These are phyloP conservation scores for Tachycineta bicolor DNA, from an alignment of 2,113 vertebrate species.

Conservation along the genomic window DNA sequence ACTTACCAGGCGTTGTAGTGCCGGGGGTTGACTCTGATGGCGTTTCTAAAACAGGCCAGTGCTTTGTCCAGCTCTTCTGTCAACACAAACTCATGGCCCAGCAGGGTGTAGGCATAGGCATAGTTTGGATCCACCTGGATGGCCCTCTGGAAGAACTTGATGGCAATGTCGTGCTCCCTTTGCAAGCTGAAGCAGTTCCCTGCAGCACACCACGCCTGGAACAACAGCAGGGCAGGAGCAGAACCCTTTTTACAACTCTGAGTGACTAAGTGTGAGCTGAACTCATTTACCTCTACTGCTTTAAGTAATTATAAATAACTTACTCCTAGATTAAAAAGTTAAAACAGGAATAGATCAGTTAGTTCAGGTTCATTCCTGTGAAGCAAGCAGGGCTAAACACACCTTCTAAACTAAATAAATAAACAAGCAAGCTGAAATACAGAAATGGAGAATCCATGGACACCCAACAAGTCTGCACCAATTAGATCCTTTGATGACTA, in stretches of 20 bases:
- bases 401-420: background rate
- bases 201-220: conserved; percentile 95
- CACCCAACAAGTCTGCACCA: background rate
- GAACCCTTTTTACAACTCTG: background rate
- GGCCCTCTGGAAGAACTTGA: conserved; percentile 98
- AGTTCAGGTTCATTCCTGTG: background rate
- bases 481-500: background rate
- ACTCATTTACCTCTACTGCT: background rate
- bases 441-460: background rate
- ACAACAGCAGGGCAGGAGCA: background rate
- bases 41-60: conserved; percentile 93
- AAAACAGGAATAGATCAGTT: background rate
- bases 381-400: background rate
- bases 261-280: background rate
- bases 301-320: background rate
- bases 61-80: conserved; percentile 98
- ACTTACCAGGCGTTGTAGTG: conserved; percentile 96
- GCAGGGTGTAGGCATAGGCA: conserved; percentile 94
- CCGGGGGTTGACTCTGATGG: conserved; percentile 93
- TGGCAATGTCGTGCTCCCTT: conserved; percentile 96
- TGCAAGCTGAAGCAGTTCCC: conserved; percentile 99
- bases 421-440: background rate
- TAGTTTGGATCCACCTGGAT: conserved; percentile 98
- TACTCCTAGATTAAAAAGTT: background rate
- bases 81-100: conserved; percentile 95